phyloP scores from a whole-genome alignment of 2,888 invertebrate genomes.

The Calliopum simillimum region DNA sequence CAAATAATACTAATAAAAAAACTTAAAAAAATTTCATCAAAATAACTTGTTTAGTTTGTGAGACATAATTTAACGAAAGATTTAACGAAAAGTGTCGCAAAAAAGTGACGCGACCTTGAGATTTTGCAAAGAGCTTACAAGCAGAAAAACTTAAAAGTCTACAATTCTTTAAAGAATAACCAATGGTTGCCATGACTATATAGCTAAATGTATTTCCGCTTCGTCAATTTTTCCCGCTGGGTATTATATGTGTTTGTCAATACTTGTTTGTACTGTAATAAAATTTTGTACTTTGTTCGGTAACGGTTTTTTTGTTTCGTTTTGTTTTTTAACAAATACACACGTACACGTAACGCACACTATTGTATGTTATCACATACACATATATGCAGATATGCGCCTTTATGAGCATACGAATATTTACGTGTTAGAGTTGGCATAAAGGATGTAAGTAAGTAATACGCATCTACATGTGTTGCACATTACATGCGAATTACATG shows the following conservation, averaged over 20 bases:
- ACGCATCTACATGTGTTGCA: slow-evolving; percentile 19
- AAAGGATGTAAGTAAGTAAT: neutral
- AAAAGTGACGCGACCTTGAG: too few relatives aligned
- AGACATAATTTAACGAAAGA: too few relatives aligned
- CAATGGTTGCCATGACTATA: too few relatives aligned
- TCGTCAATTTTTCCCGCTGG: too few relatives aligned
- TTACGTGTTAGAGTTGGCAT: slow-evolving; percentile 16
- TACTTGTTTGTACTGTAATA: slow-evolving; percentile 20
- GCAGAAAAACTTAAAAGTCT: too few relatives aligned
- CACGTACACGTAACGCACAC: neutral
- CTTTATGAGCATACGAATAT: neutral
- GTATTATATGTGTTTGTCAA: neutral
- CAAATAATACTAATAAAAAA: too few relatives aligned
- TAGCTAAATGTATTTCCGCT: too few relatives aligned
- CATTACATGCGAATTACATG: slow-evolving; percentile 22
- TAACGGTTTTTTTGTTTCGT: neutral
- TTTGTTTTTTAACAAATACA: slow-evolving; percentile 4
- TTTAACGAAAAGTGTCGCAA: too few relatives aligned
- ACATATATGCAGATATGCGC: neutral
- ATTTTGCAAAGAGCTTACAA: too few relatives aligned
- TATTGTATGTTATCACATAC: neutral
- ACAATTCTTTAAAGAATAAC: too few relatives aligned
- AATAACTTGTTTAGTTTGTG: too few relatives aligned
- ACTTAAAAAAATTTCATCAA: too few relatives aligned
- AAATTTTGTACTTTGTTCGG: slow-evolving; percentile 16